Evolutionary conservation across 2,888 invertebrate species (phyloP).

Genomic region (Neoscelio sp.): DNA sequence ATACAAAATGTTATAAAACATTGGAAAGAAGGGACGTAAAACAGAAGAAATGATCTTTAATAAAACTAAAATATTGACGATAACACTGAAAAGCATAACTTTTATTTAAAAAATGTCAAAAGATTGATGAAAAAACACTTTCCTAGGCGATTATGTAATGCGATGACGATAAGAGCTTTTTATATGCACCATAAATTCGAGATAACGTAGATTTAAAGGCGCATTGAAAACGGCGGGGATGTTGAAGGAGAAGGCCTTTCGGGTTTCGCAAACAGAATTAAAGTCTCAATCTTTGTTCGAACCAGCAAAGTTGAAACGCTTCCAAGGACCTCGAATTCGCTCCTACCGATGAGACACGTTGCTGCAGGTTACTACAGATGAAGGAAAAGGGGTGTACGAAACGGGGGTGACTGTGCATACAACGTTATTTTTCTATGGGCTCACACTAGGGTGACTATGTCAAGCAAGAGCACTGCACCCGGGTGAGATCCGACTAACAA

Average conservation of each 20-base stretch:
- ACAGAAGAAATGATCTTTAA: too few species aligned
- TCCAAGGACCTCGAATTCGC: constrained; percentile 58
- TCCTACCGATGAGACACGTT: constrained; percentile 44
- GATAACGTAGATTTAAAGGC: constrained; percentile 59
- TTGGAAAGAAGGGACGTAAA: too few species aligned
- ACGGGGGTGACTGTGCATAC: constrained; percentile 75
- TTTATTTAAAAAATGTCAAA: constrained; percentile 38
- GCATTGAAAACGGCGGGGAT: constrained; percentile 47
- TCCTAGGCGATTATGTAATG: constrained; percentile 51
- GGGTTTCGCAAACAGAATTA: constrained; percentile 76
- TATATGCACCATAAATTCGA: constrained; percentile 59
- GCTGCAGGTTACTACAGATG: constrained; percentile 52
- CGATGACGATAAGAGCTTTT: constrained; percentile 59
- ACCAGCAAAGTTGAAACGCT: constrained; percentile 71
- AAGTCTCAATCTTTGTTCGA: constrained; percentile 78
- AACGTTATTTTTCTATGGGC: constrained; percentile 78
- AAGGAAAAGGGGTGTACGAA: constrained; percentile 45
- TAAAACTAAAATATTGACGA: too few species aligned
- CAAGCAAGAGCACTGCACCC: constrained; percentile 57
- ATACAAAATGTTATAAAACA: too few species aligned
- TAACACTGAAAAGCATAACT: too few species aligned
- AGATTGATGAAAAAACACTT: constrained; percentile 46
- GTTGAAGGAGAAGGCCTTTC: constrained; percentile 58
- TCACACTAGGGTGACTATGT: constrained; percentile 65
- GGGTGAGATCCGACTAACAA: constrained; percentile 55